Percentiles rank a stretch among this genome's conserved stretches.
Evolutionary conservation across 2,113 vertebrate species (phyloP).

Genomic region (Lipophrys pholis): DNA sequence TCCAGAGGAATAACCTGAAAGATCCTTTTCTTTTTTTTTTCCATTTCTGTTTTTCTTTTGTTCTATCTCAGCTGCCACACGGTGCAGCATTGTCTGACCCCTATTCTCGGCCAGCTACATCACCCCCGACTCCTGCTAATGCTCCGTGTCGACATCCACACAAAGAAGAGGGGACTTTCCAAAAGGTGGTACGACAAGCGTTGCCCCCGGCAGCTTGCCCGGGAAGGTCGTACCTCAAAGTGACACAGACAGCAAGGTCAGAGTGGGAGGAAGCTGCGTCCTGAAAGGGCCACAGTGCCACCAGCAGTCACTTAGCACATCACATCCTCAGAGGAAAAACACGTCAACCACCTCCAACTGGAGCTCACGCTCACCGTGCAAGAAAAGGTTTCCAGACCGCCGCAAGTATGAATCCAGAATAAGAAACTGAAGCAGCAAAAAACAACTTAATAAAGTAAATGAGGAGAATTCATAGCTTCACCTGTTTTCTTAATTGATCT

Average conservation of each 20-base stretch:
- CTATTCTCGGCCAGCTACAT: conserved; percentile 29
- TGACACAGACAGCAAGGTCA: conserved; percentile 70
- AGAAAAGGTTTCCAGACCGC: too few species aligned
- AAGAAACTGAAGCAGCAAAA: too few species aligned
- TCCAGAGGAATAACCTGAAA: conserved; percentile 14
- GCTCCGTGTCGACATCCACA: conserved; percentile 59
- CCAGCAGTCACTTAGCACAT: conserved; percentile 53
- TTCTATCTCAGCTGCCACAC: conserved; percentile 37
- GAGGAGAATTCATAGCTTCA: too few species aligned
- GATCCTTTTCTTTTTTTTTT: not conserved
- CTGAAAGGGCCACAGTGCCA: conserved; percentile 48
- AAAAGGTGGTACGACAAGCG: conserved; percentile 53
- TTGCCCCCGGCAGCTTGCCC: conserved; percentile 54
- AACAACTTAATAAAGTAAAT: too few species aligned
- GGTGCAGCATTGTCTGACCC: conserved; percentile 28
- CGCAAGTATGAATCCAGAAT: too few species aligned
- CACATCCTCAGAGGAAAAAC: conserved; percentile 10
- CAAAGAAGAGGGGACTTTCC: conserved; percentile 35
- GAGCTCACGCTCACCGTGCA: too few species aligned
- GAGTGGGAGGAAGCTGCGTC: conserved; percentile 42
- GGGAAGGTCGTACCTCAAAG: conserved; percentile 64
- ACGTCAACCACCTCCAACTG: not conserved
- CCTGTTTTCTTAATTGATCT: too few species aligned
- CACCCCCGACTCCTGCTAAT: conserved; percentile 66
- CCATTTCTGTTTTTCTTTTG: conserved; percentile 1